phyloP scores from a whole-genome alignment of 2,797 vertebrate genomes.

The Nyctalus aviator region DNA sequence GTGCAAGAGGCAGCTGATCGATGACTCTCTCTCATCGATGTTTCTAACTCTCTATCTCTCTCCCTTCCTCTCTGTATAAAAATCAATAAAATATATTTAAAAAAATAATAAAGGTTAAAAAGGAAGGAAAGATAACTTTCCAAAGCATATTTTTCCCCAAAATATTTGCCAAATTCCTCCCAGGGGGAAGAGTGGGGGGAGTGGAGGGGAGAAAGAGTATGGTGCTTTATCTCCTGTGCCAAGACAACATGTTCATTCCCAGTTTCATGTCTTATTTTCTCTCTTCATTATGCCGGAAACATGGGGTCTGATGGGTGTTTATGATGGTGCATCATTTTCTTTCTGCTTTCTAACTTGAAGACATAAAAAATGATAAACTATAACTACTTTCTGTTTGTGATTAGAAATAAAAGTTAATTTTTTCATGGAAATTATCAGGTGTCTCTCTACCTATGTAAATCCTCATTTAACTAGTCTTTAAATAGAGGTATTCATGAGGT shows the following conservation, averaged over 20 bases:
- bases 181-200: no score
- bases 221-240: background rate
- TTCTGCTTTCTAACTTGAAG: background rate
- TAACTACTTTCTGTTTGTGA: background rate
- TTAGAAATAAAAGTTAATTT: background rate
- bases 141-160: no score
- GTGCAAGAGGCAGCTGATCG: no score
- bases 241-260: background rate
- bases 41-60: no score
- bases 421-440: background rate
- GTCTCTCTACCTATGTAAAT: background rate
- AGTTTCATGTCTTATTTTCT: background rate
- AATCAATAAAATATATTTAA: no score
- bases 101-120: no score
- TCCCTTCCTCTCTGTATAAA: no score
- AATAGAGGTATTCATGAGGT: background rate
- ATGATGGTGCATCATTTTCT: background rate
- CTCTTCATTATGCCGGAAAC: background rate
- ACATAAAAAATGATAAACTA: background rate
- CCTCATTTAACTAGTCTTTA: background rate
- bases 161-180: no score
- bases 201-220: background rate
- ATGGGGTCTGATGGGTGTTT: background rate
- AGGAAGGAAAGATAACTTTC: no score
- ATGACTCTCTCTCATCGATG: no score